phyloP scores from a whole-genome alignment of 2,888 invertebrate species.

The Caenorhabditis virilis region DNA sequence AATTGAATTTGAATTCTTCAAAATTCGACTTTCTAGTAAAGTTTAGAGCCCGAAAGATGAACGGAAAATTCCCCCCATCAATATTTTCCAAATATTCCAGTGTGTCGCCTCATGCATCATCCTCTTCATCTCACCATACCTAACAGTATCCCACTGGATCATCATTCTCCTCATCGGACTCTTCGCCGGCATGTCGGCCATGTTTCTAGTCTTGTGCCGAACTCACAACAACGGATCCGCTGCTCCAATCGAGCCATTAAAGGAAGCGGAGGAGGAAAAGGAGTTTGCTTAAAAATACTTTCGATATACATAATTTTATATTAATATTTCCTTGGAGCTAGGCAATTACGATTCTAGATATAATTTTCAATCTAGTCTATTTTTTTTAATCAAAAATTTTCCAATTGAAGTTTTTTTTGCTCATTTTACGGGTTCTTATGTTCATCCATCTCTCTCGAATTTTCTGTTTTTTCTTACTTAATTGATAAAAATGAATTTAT shows the following conservation, averaged over 20 bases:
- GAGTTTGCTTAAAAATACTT: not conserved
- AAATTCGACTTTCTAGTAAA: not conserved
- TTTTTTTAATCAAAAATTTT: not conserved
- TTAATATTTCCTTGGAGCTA: not conserved
- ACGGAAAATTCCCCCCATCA: not conserved
- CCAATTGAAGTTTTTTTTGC: not conserved
- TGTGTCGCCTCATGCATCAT: not conserved
- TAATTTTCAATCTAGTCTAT: not conserved
- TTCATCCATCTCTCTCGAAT: no score
- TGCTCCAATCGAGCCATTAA: not conserved
- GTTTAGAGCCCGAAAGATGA: not conserved
- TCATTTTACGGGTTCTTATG: no score
- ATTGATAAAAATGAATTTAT: no score
- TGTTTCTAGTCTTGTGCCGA: slow-evolving; percentile 7
- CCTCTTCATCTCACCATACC: not conserved
- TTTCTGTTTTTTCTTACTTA: no score
- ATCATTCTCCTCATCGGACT: slow-evolving; percentile 21
- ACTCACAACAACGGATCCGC: slow-evolving; percentile 2
- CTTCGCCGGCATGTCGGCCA: slow-evolving; percentile 14
- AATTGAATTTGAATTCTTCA: no score
- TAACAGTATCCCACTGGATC: slow-evolving; percentile 24
- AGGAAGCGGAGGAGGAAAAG: not conserved
- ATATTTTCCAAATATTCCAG: not conserved
- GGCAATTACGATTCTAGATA: not conserved
- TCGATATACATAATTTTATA: not conserved